phyloP scores from a whole-genome alignment of 2,797 vertebrate species.

The Calcarius lapponicus region DNA sequence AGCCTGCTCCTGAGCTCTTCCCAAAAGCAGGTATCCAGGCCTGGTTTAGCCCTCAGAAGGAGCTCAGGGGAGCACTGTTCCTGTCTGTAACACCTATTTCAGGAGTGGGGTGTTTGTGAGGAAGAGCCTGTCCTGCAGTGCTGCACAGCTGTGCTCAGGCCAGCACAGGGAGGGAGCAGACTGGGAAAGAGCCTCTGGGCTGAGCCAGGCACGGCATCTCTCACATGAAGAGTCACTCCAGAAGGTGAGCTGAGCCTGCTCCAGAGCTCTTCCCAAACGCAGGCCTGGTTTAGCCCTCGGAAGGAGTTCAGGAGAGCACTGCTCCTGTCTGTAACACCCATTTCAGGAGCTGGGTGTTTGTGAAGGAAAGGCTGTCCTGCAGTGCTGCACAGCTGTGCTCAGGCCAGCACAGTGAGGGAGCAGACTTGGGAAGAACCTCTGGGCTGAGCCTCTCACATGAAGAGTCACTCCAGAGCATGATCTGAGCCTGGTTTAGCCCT shows the following conservation, averaged over 20 bases:
- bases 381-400: rapidly evolving
- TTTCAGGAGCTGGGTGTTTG: neutral
- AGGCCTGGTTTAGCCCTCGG: neutral
- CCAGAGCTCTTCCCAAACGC: neutral
- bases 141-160: too few relatives aligned
- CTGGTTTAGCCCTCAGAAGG: too few relatives aligned
- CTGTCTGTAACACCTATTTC: too few relatives aligned
- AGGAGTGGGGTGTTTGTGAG: too few relatives aligned
- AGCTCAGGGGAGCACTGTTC: too few relatives aligned
- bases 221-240: rapidly evolving
- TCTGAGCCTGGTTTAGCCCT: too few relatives aligned
- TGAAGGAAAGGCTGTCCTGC: neutral
- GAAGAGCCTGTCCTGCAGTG: too few relatives aligned
- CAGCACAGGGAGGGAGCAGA: too few relatives aligned
- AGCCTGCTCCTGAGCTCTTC: too few relatives aligned
- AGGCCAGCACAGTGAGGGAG: neutral
- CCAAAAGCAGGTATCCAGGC: too few relatives aligned
- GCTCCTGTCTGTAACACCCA: rapidly evolving
- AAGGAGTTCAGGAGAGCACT: neutral
- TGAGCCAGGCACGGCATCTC: rapidly evolving
- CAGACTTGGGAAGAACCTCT: neutral
- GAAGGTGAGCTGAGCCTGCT: rapidly evolving
- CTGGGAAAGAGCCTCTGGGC: too few relatives aligned
- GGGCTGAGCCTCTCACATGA: neutral
- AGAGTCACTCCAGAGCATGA: too few relatives aligned